These are phyloP conservation scores for Melanotaenia trifasciata DNA, from an alignment of 2,797 vertebrate genomes.

Conservation along the genomic window DNA sequence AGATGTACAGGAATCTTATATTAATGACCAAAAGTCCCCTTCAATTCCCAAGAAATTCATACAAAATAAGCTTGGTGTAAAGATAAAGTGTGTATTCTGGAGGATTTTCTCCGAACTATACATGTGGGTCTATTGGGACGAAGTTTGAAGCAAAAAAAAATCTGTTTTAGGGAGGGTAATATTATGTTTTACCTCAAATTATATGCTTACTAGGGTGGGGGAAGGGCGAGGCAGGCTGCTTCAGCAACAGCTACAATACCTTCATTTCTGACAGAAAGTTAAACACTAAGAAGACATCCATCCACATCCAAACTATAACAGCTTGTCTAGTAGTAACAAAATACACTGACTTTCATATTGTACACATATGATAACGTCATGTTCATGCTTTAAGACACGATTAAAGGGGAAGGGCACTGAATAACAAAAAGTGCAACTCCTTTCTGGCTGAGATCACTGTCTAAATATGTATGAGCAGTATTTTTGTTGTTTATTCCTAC, in stretches of 20 bases:
- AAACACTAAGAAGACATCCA: constrained; percentile 18
- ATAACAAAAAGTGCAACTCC: constrained; percentile 6
- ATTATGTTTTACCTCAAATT: constrained; percentile 32
- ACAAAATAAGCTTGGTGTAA: neutral
- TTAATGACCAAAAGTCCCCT: constrained; percentile 11
- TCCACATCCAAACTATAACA: neutral
- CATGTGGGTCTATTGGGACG: neutral
- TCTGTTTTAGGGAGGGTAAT: neutral
- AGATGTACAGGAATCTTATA: constrained; percentile 18
- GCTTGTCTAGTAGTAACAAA: constrained; percentile 20
- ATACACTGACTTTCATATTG: neutral
- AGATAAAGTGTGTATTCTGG: neutral
- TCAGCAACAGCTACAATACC: neutral
- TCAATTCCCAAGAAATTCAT: neutral
- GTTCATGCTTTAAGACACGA: neutral
- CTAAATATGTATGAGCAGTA: constrained; percentile 45
- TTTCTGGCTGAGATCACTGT: constrained; percentile 4
- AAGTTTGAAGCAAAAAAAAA: constrained; percentile 9
- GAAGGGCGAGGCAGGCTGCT: neutral
- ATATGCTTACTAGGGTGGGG: constrained; percentile 8
- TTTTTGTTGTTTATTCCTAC: constrained; percentile 38
- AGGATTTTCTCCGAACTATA: neutral
- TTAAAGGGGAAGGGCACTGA: constrained; percentile 3
- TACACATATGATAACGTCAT: neutral
- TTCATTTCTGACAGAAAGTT: constrained; percentile 9